Percentiles rank a stretch among this genome's conserved stretches.
Conservation (phyloP, 2,113 vertebrate species). For the Leuciscus idus region DNA sequence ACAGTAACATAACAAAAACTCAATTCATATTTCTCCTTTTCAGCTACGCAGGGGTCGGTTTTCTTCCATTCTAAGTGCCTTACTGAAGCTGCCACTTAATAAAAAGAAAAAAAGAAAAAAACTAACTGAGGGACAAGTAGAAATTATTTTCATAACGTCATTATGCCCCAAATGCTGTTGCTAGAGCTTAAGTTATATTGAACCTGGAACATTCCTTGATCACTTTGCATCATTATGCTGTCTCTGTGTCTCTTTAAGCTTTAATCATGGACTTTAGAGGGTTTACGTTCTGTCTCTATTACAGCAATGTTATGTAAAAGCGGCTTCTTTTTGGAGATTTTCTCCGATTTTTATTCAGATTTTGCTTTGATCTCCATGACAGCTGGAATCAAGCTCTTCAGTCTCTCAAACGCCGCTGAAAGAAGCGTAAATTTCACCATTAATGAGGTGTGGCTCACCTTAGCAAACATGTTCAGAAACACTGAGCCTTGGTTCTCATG, state of each 20-base stretch:
- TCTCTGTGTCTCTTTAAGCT: conserved; percentile 38
- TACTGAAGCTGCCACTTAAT: neutral
- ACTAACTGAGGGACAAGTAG: neutral
- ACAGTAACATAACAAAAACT: neutral
- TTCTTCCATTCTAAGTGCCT: too few species aligned
- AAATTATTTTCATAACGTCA: neutral
- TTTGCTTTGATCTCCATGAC: conserved; percentile 47
- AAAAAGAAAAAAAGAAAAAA: neutral
- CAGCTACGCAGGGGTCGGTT: neutral
- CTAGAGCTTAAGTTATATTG: conserved; percentile 6
- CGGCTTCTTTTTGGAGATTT: conserved; percentile 45
- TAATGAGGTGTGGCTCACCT: neutral
- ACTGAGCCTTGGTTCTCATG: neutral
- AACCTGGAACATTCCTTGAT: conserved; percentile 42
- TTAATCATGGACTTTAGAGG: conserved; percentile 47
- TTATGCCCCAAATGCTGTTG: neutral
- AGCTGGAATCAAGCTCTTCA: conserved; percentile 29
- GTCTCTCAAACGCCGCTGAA: neutral
- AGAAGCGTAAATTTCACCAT: neutral
- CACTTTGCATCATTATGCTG: conserved; percentile 45
- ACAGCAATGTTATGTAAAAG: conserved; percentile 26
- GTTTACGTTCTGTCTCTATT: conserved; percentile 52
- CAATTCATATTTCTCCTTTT: neutral
- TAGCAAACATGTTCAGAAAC: neutral
- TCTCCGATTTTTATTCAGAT: conserved; percentile 18